Conservation (phyloP, 2,888 invertebrate genomes). For the Boloria selene region DNA sequence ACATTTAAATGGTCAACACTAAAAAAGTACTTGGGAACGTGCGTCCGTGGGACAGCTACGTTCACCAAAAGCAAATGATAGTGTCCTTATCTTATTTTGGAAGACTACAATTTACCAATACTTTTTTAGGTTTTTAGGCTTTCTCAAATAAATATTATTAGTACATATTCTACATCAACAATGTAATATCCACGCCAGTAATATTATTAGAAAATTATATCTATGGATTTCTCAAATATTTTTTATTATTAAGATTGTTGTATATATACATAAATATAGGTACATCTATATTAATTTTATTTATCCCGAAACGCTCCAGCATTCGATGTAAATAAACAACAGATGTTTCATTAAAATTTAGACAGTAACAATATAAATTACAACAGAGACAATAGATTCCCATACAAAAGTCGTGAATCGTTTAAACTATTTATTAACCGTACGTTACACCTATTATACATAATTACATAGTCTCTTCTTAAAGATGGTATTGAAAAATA, state of each 20-base stretch:
- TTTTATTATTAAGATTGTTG: conserved; percentile 19
- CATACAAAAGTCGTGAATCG: conserved; percentile 35
- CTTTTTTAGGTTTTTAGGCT: conserved; percentile 18
- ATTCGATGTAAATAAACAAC: conserved; percentile 29
- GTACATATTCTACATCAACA: conserved; percentile 9
- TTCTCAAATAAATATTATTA: conserved; percentile 17
- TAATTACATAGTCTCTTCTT: conserved; percentile 44
- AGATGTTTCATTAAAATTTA: conserved; percentile 25
- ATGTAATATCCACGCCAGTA: conserved; percentile 15
- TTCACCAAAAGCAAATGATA: conserved; percentile 19
- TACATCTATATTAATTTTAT: conserved; percentile 22
- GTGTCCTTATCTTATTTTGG: conserved; percentile 27
- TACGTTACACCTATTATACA: conserved; percentile 37
- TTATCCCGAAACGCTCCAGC: conserved; percentile 24
- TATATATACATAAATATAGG: conserved; percentile 26
- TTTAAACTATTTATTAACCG: conserved; percentile 37
- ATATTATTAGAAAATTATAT: conserved; percentile 25
- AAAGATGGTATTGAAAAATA: conserved; percentile 71
- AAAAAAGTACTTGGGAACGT: not conserved
- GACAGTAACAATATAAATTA: conserved; percentile 31
- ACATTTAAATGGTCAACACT: conserved; percentile 2
- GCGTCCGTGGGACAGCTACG: conserved; percentile 7
- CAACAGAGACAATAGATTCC: conserved; percentile 35
- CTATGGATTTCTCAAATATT: conserved; percentile 22
- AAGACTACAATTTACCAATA: conserved; percentile 36